These are phyloP conservation scores for Meriones unguiculatus DNA, from an alignment of 2,113 vertebrate species.

Conservation along the genomic window DNA sequence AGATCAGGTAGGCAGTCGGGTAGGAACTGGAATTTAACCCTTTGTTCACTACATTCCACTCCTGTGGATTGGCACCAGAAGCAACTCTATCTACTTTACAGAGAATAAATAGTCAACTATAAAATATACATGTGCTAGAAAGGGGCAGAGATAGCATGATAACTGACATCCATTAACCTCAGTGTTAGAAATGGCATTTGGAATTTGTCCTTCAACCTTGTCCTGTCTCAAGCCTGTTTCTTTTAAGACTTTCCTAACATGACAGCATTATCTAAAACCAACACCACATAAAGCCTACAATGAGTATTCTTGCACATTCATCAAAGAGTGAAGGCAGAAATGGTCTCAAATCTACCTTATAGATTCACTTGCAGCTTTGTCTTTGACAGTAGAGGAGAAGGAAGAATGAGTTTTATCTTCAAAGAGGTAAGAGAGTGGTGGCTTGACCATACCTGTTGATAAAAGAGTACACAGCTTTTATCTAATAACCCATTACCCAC, in stretches of 20 bases:
- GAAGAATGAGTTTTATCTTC: conserved; percentile 99
- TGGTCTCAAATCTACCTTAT: conserved; percentile 91
- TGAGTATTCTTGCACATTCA: background rate
- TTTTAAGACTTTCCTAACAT: background rate
- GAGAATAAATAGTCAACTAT: background rate
- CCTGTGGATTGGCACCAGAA: background rate
- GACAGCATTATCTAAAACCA: background rate
- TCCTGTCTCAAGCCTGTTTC: background rate
- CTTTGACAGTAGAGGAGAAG: conserved; percentile 98
- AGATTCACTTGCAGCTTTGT: conserved; percentile 98
- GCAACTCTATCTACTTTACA: background rate
- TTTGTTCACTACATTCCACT: background rate
- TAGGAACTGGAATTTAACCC: background rate
- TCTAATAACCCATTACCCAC: background rate
- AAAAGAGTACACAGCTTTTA: background rate
- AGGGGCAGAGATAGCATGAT: background rate
- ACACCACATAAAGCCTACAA: background rate
- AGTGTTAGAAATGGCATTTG: background rate
- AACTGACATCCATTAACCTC: background rate
- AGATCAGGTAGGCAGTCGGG: background rate
- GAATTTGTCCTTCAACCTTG: background rate
- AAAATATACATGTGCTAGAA: background rate
- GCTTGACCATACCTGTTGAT: conserved; percentile 90
- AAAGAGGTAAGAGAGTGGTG: conserved; percentile 95
- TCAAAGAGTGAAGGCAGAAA: background rate